Evolutionary conservation across 2,113 vertebrate genomes (phyloP).

Genomic region (Myrmecobius fasciatus): DNA sequence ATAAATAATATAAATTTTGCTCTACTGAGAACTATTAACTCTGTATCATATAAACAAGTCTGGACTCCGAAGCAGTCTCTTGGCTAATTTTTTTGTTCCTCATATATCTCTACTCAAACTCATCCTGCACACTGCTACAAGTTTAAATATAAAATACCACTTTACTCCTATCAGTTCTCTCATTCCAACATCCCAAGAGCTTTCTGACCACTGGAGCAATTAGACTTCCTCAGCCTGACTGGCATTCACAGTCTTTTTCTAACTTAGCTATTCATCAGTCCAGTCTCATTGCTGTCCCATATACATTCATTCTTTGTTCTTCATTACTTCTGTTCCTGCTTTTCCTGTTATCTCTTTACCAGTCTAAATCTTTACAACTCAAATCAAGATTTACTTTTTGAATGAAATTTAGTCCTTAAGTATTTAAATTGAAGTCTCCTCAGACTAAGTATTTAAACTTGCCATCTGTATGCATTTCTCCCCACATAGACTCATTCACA

Average conservation of each 20-base stretch:
- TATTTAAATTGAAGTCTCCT: too few relatives aligned
- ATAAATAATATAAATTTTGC: not conserved
- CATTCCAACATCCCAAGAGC: not conserved
- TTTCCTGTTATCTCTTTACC: not conserved
- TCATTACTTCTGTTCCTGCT: not conserved
- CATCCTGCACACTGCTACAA: not conserved
- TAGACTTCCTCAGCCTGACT: not conserved
- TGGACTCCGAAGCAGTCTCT: not conserved
- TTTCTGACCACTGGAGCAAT: not conserved
- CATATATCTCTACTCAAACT: not conserved
- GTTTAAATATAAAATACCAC: not conserved
- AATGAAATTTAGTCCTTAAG: too few relatives aligned
- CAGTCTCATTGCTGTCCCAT: too few relatives aligned
- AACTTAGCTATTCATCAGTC: not conserved
- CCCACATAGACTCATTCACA: not conserved
- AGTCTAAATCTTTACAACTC: too few relatives aligned
- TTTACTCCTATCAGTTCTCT: not conserved
- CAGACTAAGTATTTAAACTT: too few relatives aligned
- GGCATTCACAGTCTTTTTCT: not conserved
- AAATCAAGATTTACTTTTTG: not conserved
- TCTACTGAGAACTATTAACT: not conserved
- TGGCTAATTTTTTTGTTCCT: not conserved
- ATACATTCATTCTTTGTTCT: too few relatives aligned
- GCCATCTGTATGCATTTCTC: not conserved
- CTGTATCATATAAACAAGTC: not conserved